Evolutionary conservation across 2,797 vertebrate genomes (phyloP), one percentile per base, ranked within the genome.

Genomic region (Agapornis canus): DNA sequence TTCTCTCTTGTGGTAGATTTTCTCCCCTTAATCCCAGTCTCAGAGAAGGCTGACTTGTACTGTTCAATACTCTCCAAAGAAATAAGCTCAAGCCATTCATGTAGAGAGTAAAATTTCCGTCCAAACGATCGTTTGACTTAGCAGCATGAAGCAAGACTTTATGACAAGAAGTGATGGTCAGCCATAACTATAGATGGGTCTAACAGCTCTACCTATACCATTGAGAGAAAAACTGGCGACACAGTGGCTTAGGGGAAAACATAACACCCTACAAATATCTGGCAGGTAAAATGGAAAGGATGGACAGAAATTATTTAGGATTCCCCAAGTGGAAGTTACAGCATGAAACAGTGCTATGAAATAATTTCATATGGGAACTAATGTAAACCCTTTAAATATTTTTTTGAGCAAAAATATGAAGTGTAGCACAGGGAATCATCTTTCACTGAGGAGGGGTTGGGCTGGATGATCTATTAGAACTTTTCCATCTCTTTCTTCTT

Each of bases 181-280:
- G 63, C 39, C 2, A 7, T 84, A 79, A 76, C 29, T 85, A 45
- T 35, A 73, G 86, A 91, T 88, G 65, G 76, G 31, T 94, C 87
- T 94, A 93, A 94, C 87, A 93, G 76, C 56, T 37, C 59, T 79
- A 15, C 56, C 43, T 66, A 31, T 37, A 89, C 29, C 66, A 61
- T 15, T 75, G 91, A 83, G 75, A 87, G 23, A 86, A 95, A 82
- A 92, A 68, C 82, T 96, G 93, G 85, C 18, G 5, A 91, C 85
- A 90, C 54, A 47, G 31, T 42, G 76, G 71, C 92, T 95, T 93
- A 72, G 31, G 89, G 91, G 84, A 94, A 96, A 96, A 88, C 89
- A 21, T 96, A 95, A 91, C 91, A 92, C 89, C 72, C 76, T 95
- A 86, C 91, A 95, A 94, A 92, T 95, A 95, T 93, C 94, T 95